These are phyloP conservation scores for Psophia crepitans DNA, from an alignment of 2,113 vertebrate species.

Conservation along the genomic window DNA sequence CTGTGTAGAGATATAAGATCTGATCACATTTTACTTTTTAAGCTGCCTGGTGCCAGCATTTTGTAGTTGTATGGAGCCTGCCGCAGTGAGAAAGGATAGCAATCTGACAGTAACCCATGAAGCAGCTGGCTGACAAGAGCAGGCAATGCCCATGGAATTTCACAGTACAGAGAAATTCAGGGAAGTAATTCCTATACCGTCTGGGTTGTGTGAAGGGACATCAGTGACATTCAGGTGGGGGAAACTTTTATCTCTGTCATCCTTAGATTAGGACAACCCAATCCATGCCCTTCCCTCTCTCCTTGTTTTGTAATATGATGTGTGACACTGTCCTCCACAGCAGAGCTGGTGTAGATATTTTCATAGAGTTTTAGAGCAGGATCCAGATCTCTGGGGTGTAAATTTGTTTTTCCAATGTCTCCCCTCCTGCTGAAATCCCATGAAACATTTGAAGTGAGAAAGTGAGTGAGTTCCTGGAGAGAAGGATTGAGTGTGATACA, in stretches of 20 bases:
- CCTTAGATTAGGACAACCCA: not conserved
- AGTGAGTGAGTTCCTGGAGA: not conserved
- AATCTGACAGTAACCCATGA: not conserved
- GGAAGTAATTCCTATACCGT: not conserved
- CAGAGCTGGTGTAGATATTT: not conserved
- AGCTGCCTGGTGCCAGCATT: not conserved
- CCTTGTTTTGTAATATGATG: not conserved
- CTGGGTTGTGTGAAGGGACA: not conserved
- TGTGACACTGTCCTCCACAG: accelerated
- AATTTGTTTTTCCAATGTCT: not conserved
- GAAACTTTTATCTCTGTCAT: not conserved
- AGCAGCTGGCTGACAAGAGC: not conserved
- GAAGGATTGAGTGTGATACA: not conserved
- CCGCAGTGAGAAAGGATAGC: not conserved
- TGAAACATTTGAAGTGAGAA: not conserved
- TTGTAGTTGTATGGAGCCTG: not conserved
- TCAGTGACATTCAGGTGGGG: not conserved
- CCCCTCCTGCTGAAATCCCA: not conserved
- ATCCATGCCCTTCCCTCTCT: not conserved
- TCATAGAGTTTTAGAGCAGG: not conserved
- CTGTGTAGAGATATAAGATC: not conserved
- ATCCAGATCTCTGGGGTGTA: not conserved
- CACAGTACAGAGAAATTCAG: not conserved
- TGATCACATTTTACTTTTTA: not conserved
- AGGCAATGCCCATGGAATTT: not conserved